Conservation (phyloP, 1,140 invertebrate species). For the Agrypnia vestita region DNA sequence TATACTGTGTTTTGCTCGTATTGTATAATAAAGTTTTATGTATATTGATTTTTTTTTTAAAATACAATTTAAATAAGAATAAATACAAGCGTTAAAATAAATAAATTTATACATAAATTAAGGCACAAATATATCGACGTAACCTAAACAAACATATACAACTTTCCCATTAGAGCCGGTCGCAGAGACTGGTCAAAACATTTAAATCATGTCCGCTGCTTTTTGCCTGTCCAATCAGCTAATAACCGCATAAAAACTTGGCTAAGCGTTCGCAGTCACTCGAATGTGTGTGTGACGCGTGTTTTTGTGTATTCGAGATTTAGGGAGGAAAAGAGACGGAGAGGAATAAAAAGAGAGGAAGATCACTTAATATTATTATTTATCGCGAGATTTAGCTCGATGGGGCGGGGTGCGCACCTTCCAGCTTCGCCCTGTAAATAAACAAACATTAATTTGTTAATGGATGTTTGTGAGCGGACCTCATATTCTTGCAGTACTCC, state of each 20-base stretch:
- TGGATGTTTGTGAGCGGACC: conserved; percentile 57
- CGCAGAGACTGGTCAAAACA: conserved; percentile 2
- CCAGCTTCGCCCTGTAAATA: conserved; percentile 54
- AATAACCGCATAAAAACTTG: conserved; percentile 33
- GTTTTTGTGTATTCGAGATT: conserved; percentile 4
- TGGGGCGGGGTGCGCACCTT: background rate
- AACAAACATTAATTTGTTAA: conserved; percentile 61
- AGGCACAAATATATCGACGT: too few relatives aligned
- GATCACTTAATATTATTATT: conserved; percentile 45
- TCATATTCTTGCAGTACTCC: conserved; percentile 42
- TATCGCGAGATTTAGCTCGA: conserved; percentile 33
- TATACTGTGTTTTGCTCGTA: too few relatives aligned
- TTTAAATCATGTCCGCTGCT: background rate
- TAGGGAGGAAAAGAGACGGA: background rate
- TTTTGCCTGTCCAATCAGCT: conserved; percentile 30
- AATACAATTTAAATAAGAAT: too few relatives aligned
- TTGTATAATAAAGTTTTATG: too few relatives aligned
- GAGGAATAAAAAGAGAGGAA: conserved; percentile 11
- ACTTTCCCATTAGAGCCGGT: too few relatives aligned
- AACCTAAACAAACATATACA: too few relatives aligned
- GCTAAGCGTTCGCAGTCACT: background rate
- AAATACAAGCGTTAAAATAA: too few relatives aligned
- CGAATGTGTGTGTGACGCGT: conserved; percentile 14
- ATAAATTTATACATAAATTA: too few relatives aligned
- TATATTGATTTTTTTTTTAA: too few relatives aligned